phyloP scores from a whole-genome alignment of 2,888 invertebrate genomes.

The Tholera decimalis region DNA sequence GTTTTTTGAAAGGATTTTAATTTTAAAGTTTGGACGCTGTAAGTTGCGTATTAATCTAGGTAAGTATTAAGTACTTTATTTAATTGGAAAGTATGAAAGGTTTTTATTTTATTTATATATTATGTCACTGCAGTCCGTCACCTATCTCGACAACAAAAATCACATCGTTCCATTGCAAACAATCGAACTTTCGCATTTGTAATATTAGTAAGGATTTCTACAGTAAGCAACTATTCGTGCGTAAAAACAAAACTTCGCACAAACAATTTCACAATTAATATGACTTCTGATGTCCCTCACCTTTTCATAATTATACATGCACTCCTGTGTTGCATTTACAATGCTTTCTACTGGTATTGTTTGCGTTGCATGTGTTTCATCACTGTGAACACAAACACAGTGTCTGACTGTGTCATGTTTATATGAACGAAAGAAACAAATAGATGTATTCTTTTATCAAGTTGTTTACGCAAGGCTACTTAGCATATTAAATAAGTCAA shows the following conservation, averaged over 20 bases:
- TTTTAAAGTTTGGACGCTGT: too few relatives aligned
- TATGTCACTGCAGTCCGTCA: too few relatives aligned
- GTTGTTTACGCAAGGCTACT: constrained; percentile 25
- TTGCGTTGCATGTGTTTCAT: constrained; percentile 40
- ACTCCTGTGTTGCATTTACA: constrained; percentile 36
- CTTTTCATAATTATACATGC: constrained; percentile 38
- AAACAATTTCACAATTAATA: constrained; percentile 24
- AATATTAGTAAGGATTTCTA: too few relatives aligned
- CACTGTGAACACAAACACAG: constrained; percentile 27
- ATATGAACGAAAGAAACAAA: constrained; percentile 8
- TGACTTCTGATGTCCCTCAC: constrained; percentile 28
- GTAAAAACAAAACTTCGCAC: background rate
- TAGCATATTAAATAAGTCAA: constrained; percentile 20
- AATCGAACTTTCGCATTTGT: too few relatives aligned
- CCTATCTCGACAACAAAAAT: too few relatives aligned
- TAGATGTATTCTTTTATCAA: constrained; percentile 18
- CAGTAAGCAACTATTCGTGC: background rate
- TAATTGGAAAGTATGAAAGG: too few relatives aligned
- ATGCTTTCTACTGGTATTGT: constrained; percentile 43
- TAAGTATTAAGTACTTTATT: too few relatives aligned
- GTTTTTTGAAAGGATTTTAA: too few relatives aligned
- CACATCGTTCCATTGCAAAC: too few relatives aligned
- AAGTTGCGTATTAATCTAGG: too few relatives aligned
- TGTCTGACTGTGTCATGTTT: constrained; percentile 35
- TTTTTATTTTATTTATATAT: too few relatives aligned